Evolutionary conservation across 23 tunicate species (phyloP), one percentile per base, ranked within the genome.

Genomic region (Corella eumyota): DNA sequence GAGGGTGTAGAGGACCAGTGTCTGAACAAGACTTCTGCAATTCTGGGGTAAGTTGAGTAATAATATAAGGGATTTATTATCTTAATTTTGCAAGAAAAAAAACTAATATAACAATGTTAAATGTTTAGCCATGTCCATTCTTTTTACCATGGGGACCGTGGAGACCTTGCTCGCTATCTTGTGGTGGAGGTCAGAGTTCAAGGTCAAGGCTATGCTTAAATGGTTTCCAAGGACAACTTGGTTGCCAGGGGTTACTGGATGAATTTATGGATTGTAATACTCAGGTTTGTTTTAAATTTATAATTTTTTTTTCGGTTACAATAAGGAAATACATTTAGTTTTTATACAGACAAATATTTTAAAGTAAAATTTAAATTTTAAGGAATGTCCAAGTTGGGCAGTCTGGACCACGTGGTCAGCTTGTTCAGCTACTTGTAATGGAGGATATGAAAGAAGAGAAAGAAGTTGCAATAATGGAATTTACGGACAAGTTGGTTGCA

Each of bases 41-140:
- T 19, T 6, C 22, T 51, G 27, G 23, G 57, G 57, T 51, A 51
- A n/a, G n/a, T n/a, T n/a, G n/a, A 0, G 58, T 71, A 13, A 15
- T 38, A 33, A 74, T 85, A 20, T 38, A 0, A 0, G 77, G 93
- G 37, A 25, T 78, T n/a, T n/a, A n/a, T n/a, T n/a, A n/a, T n/a
- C n/a, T n/a, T n/a, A n/a, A n/a, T n/a, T n/a, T n/a, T n/a, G n/a
- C n/a, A n/a, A n/a, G n/a, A n/a, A n/a, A n/a, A n/a, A n/a, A n/a
- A n/a, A n/a, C n/a, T n/a, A n/a, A n/a, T n/a, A n/a, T n/a, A n/a
- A n/a, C n/a, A n/a, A n/a, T n/a, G n/a, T n/a, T n/a, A n/a, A n/a
- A n/a, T n/a, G n/a, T n/a, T 7, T 33, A 79, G 88, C 64, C 30
- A 5, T 83, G 98, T 34, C 92, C 98, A 36, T 34, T 47, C 57